Conservation (phyloP, 2,888 invertebrate genomes). For the Exephanes ischioxanthus region DNA sequence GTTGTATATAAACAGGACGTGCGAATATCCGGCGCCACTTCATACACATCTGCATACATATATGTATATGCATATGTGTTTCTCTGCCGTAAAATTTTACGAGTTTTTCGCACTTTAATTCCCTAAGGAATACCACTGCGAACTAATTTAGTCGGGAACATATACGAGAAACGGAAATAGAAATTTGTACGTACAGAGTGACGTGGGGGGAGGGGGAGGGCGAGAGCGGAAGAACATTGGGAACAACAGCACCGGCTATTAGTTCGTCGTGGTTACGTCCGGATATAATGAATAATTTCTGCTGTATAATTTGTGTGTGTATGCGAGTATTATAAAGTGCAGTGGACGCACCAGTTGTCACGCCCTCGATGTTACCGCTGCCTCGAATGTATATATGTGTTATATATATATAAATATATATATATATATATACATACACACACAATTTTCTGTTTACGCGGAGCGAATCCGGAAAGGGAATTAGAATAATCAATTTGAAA, state of each 20-base stretch:
- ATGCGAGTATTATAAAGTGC: constrained; percentile 23
- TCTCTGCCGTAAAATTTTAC: not conserved
- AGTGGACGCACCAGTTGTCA: constrained; percentile 44
- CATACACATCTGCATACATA: not conserved
- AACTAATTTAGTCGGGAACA: not conserved
- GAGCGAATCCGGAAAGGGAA: constrained; percentile 56
- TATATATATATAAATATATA: not conserved
- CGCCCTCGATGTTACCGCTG: constrained; percentile 49
- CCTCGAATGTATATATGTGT: constrained; percentile 5
- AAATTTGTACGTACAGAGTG: constrained; percentile 40
- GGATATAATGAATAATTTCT: constrained; percentile 64
- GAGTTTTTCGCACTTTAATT: not conserved
- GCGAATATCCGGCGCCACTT: constrained; percentile 4
- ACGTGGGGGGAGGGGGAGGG: not conserved
- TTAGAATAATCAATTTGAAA: constrained; percentile 64
- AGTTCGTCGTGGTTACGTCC: constrained; percentile 54
- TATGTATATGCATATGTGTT: not conserved
- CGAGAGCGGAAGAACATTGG: constrained; percentile 7
- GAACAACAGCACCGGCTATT: constrained; percentile 44
- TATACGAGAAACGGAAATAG: constrained; percentile 45
- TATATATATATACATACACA: not conserved
- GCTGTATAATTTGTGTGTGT: constrained; percentile 45
- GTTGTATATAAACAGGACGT: not conserved
- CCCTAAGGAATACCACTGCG: not conserved
- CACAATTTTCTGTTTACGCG: constrained; percentile 1